These are phyloP conservation scores for Melanotaenia trifasciata DNA, from an alignment of 2,797 vertebrate species.

Conservation along the genomic window DNA sequence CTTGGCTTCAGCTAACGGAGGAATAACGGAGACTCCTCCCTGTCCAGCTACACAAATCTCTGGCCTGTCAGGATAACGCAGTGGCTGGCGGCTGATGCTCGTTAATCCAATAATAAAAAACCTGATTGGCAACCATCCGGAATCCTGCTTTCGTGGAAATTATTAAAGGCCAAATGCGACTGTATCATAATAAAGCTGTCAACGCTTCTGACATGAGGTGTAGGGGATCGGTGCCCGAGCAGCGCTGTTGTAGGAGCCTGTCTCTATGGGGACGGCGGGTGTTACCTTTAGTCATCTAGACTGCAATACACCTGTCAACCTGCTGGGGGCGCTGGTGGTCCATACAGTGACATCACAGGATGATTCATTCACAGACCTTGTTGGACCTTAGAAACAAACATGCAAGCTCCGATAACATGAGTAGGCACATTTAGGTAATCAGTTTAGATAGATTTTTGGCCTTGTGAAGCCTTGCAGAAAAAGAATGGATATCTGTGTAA, in stretches of 20 bases:
- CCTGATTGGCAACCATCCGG: constrained; percentile 43
- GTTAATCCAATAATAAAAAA: constrained; percentile 70
- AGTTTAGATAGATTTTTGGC: background rate
- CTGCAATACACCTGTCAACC: constrained; percentile 23
- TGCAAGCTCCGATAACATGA: background rate
- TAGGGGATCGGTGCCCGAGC: constrained; percentile 1
- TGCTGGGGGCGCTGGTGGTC: constrained; percentile 41
- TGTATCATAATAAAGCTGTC: constrained; percentile 38
- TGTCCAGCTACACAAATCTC: constrained; percentile 66
- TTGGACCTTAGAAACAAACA: background rate
- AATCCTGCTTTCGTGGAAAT: constrained; percentile 45
- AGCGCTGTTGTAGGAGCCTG: constrained; percentile 70
- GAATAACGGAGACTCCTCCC: constrained; percentile 72
- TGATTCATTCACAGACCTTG: background rate
- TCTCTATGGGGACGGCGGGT: constrained; percentile 80
- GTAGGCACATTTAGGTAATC: background rate
- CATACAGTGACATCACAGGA: background rate
- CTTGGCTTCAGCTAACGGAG: constrained; percentile 51
- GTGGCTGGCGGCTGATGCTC: constrained; percentile 48
- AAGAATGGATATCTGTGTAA: background rate
- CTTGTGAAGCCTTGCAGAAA: background rate
- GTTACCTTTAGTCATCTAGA: background rate
- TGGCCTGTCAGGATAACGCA: constrained; percentile 79
- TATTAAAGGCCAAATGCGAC: constrained; percentile 2
- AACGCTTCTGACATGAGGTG: constrained; percentile 24